Base-by-base conservation (phyloP, 2,113 vertebrate genomes). In the Takifugu bimaculatus region DNA sequence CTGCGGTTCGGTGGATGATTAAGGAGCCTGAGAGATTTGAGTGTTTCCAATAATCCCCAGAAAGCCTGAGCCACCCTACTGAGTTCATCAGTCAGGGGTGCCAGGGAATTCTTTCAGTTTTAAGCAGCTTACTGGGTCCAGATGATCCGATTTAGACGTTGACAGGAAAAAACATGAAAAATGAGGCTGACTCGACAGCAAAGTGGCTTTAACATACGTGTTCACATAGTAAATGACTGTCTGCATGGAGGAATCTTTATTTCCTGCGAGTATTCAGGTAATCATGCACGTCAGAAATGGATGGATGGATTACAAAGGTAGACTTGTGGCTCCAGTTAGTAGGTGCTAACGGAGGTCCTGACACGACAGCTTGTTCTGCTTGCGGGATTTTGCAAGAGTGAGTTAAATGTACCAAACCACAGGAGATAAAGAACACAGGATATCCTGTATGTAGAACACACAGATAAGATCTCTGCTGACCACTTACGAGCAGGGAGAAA, bases 41-140 rank as follows among this genome's bases (percentile, higher is more conserved):
- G 85, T 84, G 75, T 67, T 65, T 72, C 58, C 35, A 35, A 42
- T 88, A 87, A 89, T 90, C 88, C 87, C 26, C 50, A 50, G 59
- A 70, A 51, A 53, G 55, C 63, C 74, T 80, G 69, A 85, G 79
- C 79, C 77, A 63, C 65, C 54, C 72, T 13, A 28, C 69, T 70
- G 69, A 74, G 72, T 70, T 80, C 62, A 74, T 75, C 63, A 69
- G 87, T 63, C 72, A 15, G 65, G 88, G 81, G 88, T 87, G 88
- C 84, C 78, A 59, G 57, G 63, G 67, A 87, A 90, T 86, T 90
- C 84, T 78, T 87, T 81, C 53, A 14, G 70, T 63, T 65, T 70
- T 90, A 91, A 91, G 89, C 88, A 65, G 81, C 91, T 92, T 91
- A 91, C 43, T 53, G 39, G 76, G 64, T 75, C 65, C 63, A 58